These are phyloP conservation scores for Mimumesa dahlbomi DNA, from an alignment of 2,888 invertebrate genomes.

Conservation along the genomic window DNA sequence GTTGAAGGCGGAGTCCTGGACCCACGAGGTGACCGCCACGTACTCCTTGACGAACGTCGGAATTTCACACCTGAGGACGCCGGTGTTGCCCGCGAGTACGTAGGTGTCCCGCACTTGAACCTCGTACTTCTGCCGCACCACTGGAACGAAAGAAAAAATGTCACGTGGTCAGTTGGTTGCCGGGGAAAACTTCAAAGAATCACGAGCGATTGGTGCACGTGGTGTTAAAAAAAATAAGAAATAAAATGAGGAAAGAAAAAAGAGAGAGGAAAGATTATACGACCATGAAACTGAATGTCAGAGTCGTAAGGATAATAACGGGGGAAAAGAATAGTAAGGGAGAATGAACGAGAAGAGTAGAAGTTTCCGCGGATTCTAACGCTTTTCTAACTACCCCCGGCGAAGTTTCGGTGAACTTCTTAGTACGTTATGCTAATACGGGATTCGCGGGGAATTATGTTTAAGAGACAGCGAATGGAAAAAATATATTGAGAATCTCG, in stretches of 20 bases:
- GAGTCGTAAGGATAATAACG: slow-evolving; percentile 22
- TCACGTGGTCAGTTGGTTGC: too few relatives aligned
- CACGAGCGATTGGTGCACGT: too few relatives aligned
- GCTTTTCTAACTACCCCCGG: background rate
- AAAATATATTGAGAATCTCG: too few relatives aligned
- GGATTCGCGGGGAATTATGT: too few relatives aligned
- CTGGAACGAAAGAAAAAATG: slow-evolving; percentile 81
- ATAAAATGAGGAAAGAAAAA: slow-evolving; percentile 3
- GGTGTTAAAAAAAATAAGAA: too few relatives aligned
- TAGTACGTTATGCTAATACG: too few relatives aligned
- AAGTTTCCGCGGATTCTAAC: background rate
- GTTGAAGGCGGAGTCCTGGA: slow-evolving; percentile 90
- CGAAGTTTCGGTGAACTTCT: too few relatives aligned
- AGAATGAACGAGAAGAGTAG: slow-evolving; percentile 1
- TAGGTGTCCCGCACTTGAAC: slow-evolving; percentile 95
- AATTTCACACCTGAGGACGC: slow-evolving; percentile 93
- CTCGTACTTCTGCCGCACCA: slow-evolving; percentile 92
- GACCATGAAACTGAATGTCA: slow-evolving; percentile 14
- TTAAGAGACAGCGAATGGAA: too few relatives aligned
- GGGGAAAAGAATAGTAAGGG: slow-evolving; percentile 15
- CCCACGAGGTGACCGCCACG: slow-evolving; percentile 94
- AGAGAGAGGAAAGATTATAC: slow-evolving; percentile 21
- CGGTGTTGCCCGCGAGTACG: slow-evolving; percentile 94
- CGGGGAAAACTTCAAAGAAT: too few relatives aligned
- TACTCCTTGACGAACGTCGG: slow-evolving; percentile 94